A percentile compares a stretch with the other conserved stretches of the same genome.
These are phyloP conservation scores for Notiomystis cincta DNA, from an alignment of 2,113 vertebrate species.

Conservation along the genomic window DNA sequence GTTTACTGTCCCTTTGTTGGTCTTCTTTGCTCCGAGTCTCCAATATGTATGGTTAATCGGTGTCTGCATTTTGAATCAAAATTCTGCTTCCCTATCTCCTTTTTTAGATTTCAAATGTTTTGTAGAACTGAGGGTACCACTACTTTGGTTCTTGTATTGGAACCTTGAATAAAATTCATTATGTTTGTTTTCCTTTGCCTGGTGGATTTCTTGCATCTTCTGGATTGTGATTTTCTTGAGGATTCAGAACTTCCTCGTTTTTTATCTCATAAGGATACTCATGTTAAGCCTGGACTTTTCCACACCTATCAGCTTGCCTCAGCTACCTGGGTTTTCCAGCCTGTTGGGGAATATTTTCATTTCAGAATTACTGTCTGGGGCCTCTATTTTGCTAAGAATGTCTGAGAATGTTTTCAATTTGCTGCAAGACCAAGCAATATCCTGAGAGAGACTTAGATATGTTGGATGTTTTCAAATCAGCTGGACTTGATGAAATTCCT, in stretches of 20 bases:
- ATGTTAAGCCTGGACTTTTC: background rate
- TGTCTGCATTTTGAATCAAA: background rate
- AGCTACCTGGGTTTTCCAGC: background rate
- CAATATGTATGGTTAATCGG: background rate
- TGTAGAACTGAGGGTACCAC: background rate
- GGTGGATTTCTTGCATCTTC: background rate
- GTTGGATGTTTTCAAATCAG: conserved; percentile 19
- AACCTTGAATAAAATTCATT: background rate
- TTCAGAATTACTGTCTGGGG: background rate
- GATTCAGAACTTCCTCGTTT: background rate
- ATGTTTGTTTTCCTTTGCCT: background rate
- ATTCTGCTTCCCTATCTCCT: background rate
- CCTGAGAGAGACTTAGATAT: background rate
- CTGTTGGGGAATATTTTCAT: background rate
- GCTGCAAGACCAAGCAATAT: background rate
- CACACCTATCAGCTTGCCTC: background rate
- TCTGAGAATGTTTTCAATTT: conserved; percentile 27
- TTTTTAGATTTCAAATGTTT: background rate
- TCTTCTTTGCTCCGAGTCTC: background rate
- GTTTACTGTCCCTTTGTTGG: background rate
- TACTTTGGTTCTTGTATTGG: background rate
- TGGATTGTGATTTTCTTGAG: background rate
- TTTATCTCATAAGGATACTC: background rate
- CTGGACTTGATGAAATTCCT: conserved; percentile 32
- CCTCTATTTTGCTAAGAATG: background rate